Evolutionary conservation across 2,113 vertebrate genomes (phyloP), one percentile per base, ranked within the genome.

Genomic region (Oryzias celebensis): DNA sequence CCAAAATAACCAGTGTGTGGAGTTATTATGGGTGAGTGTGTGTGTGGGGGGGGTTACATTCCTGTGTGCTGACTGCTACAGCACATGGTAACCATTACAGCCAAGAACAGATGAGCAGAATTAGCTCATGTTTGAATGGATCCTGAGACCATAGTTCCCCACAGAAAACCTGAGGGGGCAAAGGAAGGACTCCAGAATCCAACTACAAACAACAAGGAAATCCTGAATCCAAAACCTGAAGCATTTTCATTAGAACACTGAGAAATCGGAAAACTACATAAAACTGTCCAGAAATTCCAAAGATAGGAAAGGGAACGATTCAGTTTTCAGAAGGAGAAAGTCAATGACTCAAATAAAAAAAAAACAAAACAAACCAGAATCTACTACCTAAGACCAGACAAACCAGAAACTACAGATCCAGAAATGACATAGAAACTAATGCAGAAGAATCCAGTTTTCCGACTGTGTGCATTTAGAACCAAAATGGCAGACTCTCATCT

Each of bases 51-150:
- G 83, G 84, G 79, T 31, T 42, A 62, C 80, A 82, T 82, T 82
- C 80, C 72, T 78, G 57, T 14, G 53, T 52, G 58, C 86, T 87
- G 80, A 81, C 81, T 68, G 73, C 75, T 80, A 10, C 60, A 41
- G 85, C 89, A 92, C 87, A 90, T 91, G 90, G 88, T 77, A 88
- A 83, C 84, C 86, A 91, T 92, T 91, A 91, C 65, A 58, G 54
- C 47, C 31, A 18, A 52, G 41, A 28, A 56, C 17, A 26, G 58
- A 47, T n/a, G 13, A 36, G 16, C 55, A 36, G 36, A 58, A 71
- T 28, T 26, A 47, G 54, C 14, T 8, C 23, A 64, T 26, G 52
- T 23, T 14, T 52, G 54, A 64, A 63, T 59, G 54, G 28, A 52
- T 18, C 24, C 24, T 46, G 41, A 50, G 23, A 8, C 28, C 31